phyloP scores from a whole-genome alignment of 2,888 invertebrate genomes.

The Cabera pusaria region DNA sequence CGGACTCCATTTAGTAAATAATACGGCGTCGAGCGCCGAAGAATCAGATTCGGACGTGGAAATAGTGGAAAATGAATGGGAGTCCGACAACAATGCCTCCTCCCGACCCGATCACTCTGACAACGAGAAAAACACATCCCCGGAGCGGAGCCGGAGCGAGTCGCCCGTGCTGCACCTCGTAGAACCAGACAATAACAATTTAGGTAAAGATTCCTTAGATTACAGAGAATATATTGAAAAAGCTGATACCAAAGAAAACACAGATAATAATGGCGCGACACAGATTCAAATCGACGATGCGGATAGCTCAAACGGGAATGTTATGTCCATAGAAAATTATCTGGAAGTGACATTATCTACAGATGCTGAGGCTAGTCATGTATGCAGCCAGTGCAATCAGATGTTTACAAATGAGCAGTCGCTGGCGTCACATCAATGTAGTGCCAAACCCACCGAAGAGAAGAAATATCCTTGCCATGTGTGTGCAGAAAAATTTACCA shows the following conservation, averaged over 20 bases:
- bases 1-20: conserved; percentile 76
- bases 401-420: conserved; percentile 74
- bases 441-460: conserved; percentile 73
- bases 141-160: conserved; percentile 72
- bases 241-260: conserved; percentile 70
- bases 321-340: conserved; percentile 80
- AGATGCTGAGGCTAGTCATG: conserved; percentile 79
- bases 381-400: conserved; percentile 77
- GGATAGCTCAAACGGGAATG: conserved; percentile 77
- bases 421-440: conserved; percentile 69
- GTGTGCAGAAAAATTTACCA: conserved; percentile 77
- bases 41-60: conserved; percentile 81
- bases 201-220: conserved; percentile 63
- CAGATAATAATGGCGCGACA: conserved; percentile 58
- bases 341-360: conserved; percentile 79
- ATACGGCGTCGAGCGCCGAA: conserved; percentile 71
- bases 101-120: conserved; percentile 75
- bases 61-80: conserved; percentile 80
- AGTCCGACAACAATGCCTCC: conserved; percentile 75
- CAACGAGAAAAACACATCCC: conserved; percentile 70
- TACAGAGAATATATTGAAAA: conserved; percentile 70
- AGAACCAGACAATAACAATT: conserved; percentile 76
- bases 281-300: conserved; percentile 67
- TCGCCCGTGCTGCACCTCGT: conserved; percentile 75
- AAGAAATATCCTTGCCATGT: conserved; percentile 80